Base-by-base conservation (phyloP, 2,888 invertebrate genomes). In the Congeria kusceri region DNA sequence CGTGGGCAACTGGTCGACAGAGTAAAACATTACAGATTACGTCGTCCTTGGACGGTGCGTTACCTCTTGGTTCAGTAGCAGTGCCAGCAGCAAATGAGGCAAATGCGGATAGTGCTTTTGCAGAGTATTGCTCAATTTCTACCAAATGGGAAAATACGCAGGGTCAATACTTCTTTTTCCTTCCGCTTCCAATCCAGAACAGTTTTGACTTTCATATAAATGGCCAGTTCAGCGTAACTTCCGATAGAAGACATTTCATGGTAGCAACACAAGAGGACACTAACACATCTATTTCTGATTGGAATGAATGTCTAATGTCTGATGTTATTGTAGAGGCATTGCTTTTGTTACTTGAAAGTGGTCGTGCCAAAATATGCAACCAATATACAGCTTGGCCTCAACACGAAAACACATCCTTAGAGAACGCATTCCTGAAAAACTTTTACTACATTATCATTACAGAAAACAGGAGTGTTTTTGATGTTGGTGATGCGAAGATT, bases 201-300 rank as follows among this genome's bases (percentile, higher is more conserved):
- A 75, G 78, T 1, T 84, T 92, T 29, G 89, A 90, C 3, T 85
- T 92, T 27, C 91, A 92, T 71, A 76, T 92, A 11, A 92, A 92
- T 68, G 91, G 88, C 0, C 84, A 88, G 9, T 93, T 93, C 80
- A 84, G 90, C 5, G 85, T 92, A 5, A 86, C 88, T 7, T 85
- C 90, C 13, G 88, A 91, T 46, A 73, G 92, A 29, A 75, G 89
- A 18, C 83, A 87, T 49, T 83, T 93, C 7, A 71, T 66, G 18
- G 80, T 80, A 25, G 64, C 65, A 32, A 86, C 87, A 18, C 83
- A 83, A 23, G 92, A 92, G 69, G 92, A 92, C 81, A 90, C 86
- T 69, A 67, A 49, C 13, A 56, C 29, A 15, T 67, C 67, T 53
- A 78, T 74, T 53, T 47, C 65, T n/a, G 44, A 74, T 15, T 86